Conservation (phyloP, 1,140 invertebrate genomes). For the Ceratina calcarata region DNA sequence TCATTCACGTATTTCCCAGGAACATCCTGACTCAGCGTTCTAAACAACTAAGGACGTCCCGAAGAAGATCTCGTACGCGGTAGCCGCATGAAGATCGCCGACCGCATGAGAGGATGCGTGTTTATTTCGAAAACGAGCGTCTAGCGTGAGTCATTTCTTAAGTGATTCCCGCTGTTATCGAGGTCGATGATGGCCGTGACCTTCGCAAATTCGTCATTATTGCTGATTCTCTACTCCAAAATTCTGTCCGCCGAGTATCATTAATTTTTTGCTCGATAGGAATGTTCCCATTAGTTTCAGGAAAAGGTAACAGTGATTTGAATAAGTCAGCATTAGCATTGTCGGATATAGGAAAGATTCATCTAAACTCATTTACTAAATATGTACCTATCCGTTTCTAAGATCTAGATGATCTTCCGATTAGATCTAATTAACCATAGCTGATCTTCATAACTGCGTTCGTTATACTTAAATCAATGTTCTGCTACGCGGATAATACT, state of each 20-base stretch:
- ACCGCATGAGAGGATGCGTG: neutral
- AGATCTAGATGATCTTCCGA: neutral
- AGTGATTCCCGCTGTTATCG: conserved; percentile 47
- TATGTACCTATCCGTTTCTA: too few relatives aligned
- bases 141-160: conserved; percentile 46
- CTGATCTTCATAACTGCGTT: too few relatives aligned
- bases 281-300: too few relatives aligned
- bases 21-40: conserved; percentile 52
- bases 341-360: too few relatives aligned
- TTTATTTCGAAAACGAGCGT: conserved; percentile 47
- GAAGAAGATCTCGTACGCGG: neutral
- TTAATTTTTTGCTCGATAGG: neutral
- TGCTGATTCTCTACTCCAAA: conserved; percentile 45
- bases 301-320: too few relatives aligned
- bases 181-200: conserved; percentile 38
- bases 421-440: neutral
- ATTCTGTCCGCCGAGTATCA: conserved; percentile 1
- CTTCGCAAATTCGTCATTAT: conserved; percentile 11
- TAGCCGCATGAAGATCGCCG: conserved; percentile 19
- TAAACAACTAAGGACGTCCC: conserved; percentile 7
- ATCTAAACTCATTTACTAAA: too few relatives aligned
- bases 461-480: neutral
- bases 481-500: neutral
- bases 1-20: conserved; percentile 45
- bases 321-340: too few relatives aligned